These are phyloP conservation scores for Eulacestoma nigropectus DNA, from an alignment of 2,113 vertebrate species.

Conservation along the genomic window DNA sequence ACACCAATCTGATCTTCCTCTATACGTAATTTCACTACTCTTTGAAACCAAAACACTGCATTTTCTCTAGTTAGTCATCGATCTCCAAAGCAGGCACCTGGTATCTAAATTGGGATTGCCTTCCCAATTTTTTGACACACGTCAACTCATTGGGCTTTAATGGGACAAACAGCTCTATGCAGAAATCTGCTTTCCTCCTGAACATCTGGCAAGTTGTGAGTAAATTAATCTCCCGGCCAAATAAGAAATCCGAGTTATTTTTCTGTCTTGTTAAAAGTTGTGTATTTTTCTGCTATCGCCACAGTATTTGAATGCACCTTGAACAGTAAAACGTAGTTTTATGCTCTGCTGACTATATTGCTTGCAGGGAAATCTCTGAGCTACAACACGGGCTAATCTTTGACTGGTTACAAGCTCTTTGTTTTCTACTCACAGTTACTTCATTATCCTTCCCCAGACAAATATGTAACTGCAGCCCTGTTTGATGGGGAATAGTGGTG, in stretches of 20 bases:
- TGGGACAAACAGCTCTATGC: background rate
- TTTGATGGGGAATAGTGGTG: background rate
- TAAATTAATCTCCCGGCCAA: background rate
- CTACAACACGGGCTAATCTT: background rate
- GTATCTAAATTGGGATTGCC: background rate
- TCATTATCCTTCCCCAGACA: background rate
- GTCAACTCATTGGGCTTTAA: background rate
- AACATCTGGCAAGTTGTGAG: background rate
- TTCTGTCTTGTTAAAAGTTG: background rate
- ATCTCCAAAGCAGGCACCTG: background rate
- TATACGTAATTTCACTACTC: background rate
- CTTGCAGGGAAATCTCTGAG: background rate
- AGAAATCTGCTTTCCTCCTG: background rate
- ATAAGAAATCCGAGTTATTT: background rate
- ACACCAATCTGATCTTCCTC: background rate
- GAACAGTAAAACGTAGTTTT: background rate
- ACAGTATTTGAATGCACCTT: background rate
- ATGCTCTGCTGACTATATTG: background rate
- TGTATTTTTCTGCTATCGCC: background rate
- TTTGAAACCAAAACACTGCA: background rate
- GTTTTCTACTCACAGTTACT: background rate
- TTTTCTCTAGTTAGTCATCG: background rate
- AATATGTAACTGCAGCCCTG: background rate
- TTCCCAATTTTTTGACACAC: background rate
- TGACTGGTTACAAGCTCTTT: conserved; percentile 7